These are phyloP conservation scores for Clanis bilineata DNA, from an alignment of 2,888 invertebrate species.

Conservation along the genomic window DNA sequence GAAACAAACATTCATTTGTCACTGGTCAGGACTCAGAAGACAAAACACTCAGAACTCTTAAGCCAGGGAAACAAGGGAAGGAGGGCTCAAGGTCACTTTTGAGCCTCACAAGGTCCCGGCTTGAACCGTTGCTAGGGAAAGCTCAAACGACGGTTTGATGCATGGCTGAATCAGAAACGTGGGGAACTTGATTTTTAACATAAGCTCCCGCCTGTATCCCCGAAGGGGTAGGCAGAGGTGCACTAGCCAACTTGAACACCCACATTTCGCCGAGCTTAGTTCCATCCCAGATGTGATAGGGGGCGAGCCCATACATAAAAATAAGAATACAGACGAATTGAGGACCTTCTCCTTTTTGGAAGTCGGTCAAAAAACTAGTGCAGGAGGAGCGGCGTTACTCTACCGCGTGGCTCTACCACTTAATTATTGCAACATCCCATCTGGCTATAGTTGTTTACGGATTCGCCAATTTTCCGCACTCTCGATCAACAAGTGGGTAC, in stretches of 20 bases:
- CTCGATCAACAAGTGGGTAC: slow-evolving; percentile 49
- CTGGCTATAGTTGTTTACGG: slow-evolving; percentile 25
- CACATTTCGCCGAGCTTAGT: too few relatives aligned
- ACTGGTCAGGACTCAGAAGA: background rate
- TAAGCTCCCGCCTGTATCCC: too few relatives aligned
- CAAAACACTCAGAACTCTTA: background rate
- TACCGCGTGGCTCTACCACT: too few relatives aligned
- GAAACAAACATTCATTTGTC: background rate
- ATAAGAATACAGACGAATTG: too few relatives aligned
- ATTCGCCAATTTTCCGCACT: slow-evolving; percentile 35
- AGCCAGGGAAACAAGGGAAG: background rate
- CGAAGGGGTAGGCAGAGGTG: too few relatives aligned
- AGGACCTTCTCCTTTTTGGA: too few relatives aligned
- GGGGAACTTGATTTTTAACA: background rate
- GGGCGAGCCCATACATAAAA: too few relatives aligned
- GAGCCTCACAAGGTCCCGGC: background rate
- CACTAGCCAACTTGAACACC: too few relatives aligned
- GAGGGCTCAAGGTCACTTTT: background rate
- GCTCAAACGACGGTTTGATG: background rate
- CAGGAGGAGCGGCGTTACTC: too few relatives aligned
- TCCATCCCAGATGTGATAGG: too few relatives aligned
- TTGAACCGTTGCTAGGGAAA: background rate
- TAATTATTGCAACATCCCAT: background rate
- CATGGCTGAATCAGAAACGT: background rate
- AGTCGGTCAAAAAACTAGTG: too few relatives aligned